Evolutionary conservation across 2,113 vertebrate species (phyloP), one percentile per base, ranked within the genome.

Genomic region (Chaetodon trifascialis): DNA sequence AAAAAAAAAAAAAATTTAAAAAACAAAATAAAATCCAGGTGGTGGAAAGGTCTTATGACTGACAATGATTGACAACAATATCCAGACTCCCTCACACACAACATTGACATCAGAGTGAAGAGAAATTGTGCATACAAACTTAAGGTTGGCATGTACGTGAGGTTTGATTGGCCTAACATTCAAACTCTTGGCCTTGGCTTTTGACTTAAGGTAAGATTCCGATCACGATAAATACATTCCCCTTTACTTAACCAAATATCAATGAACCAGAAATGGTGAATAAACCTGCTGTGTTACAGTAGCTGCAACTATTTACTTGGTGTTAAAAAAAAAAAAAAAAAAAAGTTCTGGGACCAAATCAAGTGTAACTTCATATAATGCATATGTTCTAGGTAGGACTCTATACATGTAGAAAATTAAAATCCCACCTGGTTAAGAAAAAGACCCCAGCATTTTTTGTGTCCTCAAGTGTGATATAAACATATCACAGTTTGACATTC

Each of bases 141-240:
- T 67, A 79, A 83, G 65, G 75, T 93, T 92, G 92, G 90, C 87
- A 79, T 86, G 79, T 73, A 72, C 76, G 68, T 79, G 85, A 89
- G 88, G 86, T 88, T 84, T 51, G 64, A 81, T 66, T 87, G 87
- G 85, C 81, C 83, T 40, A 71, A 92, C 81, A 91, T 87, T 91
- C 81, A 92, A 85, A 87, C 80, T 67, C 82, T 88, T 84, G 79
- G 73, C 84, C 62, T 76, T 86, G 84, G 88, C 87, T 86, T 90
- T 84, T 65, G 86, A 86, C 30, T 71, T 72, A 59, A 82, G 51
- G 71, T 82, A 76, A 76, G 38, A 85, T 78, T 66, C 68, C 55
- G 46, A 84, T 76, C 85, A 80, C 73, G 64, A 75, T 67, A 73
- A 84, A 83, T 84, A 93, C 73, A 86, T 90, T 84, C 60, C 76